Percentiles rank a stretch among this genome's conserved stretches.
Evolutionary conservation across 92 coral and sea anemone species (phyloP).

Genomic region (Nematostella vectensis): DNA sequence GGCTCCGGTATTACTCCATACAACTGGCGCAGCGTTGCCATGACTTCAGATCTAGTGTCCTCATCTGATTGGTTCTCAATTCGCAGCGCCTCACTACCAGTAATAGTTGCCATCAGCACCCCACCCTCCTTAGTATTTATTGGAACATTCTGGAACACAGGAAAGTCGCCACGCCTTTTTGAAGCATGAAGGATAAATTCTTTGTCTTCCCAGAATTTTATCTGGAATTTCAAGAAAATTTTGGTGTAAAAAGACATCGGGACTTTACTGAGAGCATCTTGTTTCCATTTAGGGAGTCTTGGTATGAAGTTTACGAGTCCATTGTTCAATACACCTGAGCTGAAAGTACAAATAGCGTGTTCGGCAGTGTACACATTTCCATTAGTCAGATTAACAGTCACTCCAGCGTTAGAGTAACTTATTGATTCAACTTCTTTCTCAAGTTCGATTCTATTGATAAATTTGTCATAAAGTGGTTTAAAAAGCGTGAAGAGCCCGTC

Average conservation of each 20-base stretch:
- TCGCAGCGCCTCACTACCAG: conserved; percentile 35
- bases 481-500: conserved; percentile 29
- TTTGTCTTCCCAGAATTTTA: conserved; percentile 45
- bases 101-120: conserved; percentile 31
- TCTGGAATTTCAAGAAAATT: conserved; percentile 42
- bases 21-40: conserved; percentile 19
- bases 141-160: conserved; percentile 23
- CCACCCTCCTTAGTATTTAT: conserved; percentile 16
- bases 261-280: conserved; percentile 25
- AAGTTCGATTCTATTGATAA: conserved; percentile 28
- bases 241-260: conserved; percentile 45
- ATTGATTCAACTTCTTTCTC: conserved; percentile 19
- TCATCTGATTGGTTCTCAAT: conserved; percentile 42
- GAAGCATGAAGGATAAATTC: conserved; percentile 40
- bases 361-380: conserved; percentile 49
- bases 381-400: conserved; percentile 17
- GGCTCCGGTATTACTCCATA: conserved; percentile 45
- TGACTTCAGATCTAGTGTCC: conserved; percentile 31
- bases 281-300: conserved; percentile 48
- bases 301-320: conserved; percentile 30
- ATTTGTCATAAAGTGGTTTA: conserved; percentile 16
- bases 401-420: conserved; percentile 19
- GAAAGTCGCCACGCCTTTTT: conserved; percentile 19
- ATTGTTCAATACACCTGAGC: conserved; percentile 47
- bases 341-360: conserved; percentile 51